A percentile compares a stretch with the other conserved stretches of the same genome.
Evolutionary conservation across 2,888 invertebrate genomes (phyloP).

Genomic region (Meteorus colon): DNA sequence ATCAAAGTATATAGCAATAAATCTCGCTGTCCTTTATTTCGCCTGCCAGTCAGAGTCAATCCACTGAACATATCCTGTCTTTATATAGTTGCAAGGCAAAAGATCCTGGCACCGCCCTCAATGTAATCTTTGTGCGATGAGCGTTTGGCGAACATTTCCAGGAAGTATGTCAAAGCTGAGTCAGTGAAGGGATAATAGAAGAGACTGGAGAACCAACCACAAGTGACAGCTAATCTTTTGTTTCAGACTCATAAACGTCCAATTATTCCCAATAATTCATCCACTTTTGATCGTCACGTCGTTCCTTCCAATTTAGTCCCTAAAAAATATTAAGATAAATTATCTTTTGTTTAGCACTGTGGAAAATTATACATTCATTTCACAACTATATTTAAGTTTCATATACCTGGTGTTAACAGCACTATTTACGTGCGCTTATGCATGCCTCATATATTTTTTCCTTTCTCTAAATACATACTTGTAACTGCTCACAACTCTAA

Average conservation of each 20-base stretch:
- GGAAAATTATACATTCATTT: conserved; percentile 12
- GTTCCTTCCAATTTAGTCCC: not conserved
- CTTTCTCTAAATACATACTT: conserved; percentile 11
- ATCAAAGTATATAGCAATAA: conserved; percentile 32
- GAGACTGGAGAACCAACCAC: not conserved
- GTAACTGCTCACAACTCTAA: not conserved
- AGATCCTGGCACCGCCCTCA: conserved; percentile 25
- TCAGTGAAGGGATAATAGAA: conserved; percentile 1
- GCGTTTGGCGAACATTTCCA: conserved; percentile 12
- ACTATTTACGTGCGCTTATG: conserved; percentile 6
- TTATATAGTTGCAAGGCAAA: conserved; percentile 10
- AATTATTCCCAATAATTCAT: not conserved
- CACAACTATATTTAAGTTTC: conserved; percentile 15
- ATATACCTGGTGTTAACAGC: conserved; percentile 19
- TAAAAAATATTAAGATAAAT: not conserved
- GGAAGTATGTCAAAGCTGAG: conserved; percentile 8
- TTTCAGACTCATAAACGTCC: not conserved
- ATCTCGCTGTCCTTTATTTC: conserved; percentile 36
- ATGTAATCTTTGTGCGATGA: not conserved
- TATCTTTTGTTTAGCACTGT: not conserved
- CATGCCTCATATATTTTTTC: conserved; percentile 21
- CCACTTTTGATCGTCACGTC: not conserved
- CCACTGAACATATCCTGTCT: conserved; percentile 38
- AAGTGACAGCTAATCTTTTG: not conserved
- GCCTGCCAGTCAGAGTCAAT: conserved; percentile 42